Evolutionary conservation across 2,113 vertebrate genomes (phyloP).

Genomic region (Bambusicola thoracicus): DNA sequence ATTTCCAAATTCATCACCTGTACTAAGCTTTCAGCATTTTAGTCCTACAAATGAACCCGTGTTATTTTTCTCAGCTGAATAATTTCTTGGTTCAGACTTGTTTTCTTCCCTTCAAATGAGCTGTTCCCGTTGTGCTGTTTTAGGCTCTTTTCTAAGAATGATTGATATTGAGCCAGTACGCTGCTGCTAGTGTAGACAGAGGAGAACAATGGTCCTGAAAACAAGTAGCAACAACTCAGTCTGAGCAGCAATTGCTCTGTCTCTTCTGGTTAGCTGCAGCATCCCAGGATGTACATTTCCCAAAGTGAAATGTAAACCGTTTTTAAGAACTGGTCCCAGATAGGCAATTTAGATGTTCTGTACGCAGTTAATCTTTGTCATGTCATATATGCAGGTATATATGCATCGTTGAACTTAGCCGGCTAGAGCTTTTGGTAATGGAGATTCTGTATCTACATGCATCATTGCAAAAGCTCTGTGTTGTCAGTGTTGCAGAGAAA

Average conservation of each 20-base stretch:
- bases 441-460: rapidly evolving
- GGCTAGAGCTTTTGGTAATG: background rate
- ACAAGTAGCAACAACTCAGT: background rate
- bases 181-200: background rate
- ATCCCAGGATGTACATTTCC: background rate
- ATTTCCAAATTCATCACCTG: background rate
- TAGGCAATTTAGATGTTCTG: background rate
- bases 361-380: background rate
- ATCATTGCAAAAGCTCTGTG: background rate
- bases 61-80: background rate
- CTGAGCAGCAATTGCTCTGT: background rate
- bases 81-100: background rate
- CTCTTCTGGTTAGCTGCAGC: background rate
- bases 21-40: background rate
- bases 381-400: background rate
- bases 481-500: background rate
- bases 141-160: background rate
- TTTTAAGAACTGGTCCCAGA: background rate
- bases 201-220: background rate
- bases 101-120: background rate
- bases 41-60: background rate
- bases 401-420: background rate
- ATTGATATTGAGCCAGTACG: background rate
- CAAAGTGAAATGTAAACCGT: background rate
- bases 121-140: background rate